Percentiles rank a stretch among this genome's conserved stretches.
These are phyloP conservation scores for Galeopterus variegatus DNA, from an alignment of 2,113 vertebrate species.

Conservation along the genomic window DNA sequence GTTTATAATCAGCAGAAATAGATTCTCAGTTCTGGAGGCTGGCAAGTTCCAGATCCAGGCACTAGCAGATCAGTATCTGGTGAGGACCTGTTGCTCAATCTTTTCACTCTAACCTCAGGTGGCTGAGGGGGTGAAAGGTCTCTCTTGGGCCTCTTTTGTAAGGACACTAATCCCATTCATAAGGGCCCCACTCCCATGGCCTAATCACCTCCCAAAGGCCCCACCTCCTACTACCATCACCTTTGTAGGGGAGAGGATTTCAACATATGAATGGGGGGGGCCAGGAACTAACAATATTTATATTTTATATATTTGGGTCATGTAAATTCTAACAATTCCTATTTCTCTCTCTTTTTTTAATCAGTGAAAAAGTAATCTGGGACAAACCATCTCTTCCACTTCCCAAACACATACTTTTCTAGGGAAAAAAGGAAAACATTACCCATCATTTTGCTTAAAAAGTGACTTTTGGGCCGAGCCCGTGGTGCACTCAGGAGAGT, in stretches of 20 bases:
- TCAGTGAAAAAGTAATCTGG: not conserved
- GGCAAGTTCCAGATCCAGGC: not conserved
- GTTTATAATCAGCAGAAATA: not conserved
- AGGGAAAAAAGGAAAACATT: not conserved
- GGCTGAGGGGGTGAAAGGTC: too few species aligned
- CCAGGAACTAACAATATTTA: not conserved
- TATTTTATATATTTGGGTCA: not conserved
- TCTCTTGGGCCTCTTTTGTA: not conserved
- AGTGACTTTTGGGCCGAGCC: not conserved
- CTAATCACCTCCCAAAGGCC: not conserved
- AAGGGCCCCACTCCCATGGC: too few species aligned
- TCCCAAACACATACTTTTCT: not conserved
- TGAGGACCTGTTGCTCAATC: not conserved
- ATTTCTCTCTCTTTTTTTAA: not conserved
- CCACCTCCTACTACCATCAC: not conserved
- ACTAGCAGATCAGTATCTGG: not conserved
- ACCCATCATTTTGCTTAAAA: not conserved
- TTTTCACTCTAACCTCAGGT: not conserved
- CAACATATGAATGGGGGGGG: not conserved
- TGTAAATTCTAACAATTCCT: not conserved
- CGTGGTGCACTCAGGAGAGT: too few species aligned
- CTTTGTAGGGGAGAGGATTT: not conserved
- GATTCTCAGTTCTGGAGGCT: not conserved
- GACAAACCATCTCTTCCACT: not conserved
- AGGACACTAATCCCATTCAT: not conserved